Evolutionary conservation across 2,888 invertebrate species (phyloP).

Genomic region (Amiota mariae): DNA sequence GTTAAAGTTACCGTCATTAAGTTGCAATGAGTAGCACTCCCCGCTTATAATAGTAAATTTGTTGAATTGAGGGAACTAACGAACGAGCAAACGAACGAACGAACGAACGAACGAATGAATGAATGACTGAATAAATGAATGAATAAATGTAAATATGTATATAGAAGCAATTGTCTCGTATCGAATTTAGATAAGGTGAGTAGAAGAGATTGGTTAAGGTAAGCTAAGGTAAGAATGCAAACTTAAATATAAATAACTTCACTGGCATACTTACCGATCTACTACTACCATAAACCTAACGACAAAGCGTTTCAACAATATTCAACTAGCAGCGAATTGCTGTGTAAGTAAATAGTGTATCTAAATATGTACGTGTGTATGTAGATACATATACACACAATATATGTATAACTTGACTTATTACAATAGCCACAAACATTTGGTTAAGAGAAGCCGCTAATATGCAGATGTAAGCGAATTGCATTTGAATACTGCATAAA

Average conservation of each 20-base stretch:
- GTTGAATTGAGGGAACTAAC: no score
- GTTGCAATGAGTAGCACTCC: not conserved
- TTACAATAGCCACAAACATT: no score
- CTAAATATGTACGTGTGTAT: not conserved
- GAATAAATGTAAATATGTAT: not conserved
- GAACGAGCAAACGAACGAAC: not conserved
- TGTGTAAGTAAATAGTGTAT: no score
- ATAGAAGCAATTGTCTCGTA: not conserved
- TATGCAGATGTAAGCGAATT: not conserved
- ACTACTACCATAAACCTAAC: not conserved
- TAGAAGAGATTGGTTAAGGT: not conserved
- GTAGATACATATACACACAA: not conserved
- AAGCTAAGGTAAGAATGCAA: conserved; percentile 3
- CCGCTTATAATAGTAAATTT: no score
- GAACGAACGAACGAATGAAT: not conserved
- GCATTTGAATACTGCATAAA: not conserved
- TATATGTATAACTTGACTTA: no score
- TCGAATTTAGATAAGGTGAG: not conserved
- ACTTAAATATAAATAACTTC: conserved; percentile 18
- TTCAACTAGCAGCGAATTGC: not conserved
- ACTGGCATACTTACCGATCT: conserved; percentile 18
- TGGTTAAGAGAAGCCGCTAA: no score
- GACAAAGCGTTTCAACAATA: not conserved
- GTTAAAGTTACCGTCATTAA: not conserved
- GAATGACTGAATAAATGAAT: not conserved